Evolutionary conservation across 2,888 invertebrate species (phyloP).

Genomic region (Isotomurus palustris): DNA sequence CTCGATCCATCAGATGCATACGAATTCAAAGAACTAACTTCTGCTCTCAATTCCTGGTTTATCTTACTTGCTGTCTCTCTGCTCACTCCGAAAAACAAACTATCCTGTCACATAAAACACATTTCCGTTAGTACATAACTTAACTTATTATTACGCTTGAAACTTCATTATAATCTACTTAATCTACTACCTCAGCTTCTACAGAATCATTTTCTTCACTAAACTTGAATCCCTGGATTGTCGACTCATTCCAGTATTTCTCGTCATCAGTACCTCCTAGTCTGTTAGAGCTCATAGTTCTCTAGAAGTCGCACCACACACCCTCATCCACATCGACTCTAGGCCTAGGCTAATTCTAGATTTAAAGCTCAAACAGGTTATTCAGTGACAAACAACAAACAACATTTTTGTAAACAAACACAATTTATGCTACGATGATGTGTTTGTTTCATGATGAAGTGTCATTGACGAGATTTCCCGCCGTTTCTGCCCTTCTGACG

Average conservation of each 20-base stretch:
- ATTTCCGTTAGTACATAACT: background rate
- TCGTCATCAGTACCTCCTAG: slow-evolving; percentile 35
- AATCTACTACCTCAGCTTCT: slow-evolving; percentile 57
- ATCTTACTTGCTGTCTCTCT: slow-evolving; percentile 35
- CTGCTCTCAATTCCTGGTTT: slow-evolving; percentile 37
- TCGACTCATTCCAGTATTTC: slow-evolving; percentile 63
- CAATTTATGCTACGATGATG: too few relatives aligned
- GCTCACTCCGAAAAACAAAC: slow-evolving; percentile 37
- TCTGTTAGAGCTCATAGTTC: slow-evolving; percentile 39
- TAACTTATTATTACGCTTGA: too few relatives aligned
- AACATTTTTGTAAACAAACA: too few relatives aligned
- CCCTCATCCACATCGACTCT: too few relatives aligned
- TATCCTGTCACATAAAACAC: slow-evolving; percentile 30
- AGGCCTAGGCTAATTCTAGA: too few relatives aligned
- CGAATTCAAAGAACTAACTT: slow-evolving; percentile 41
- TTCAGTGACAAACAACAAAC: too few relatives aligned
- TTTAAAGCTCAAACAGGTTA: too few relatives aligned
- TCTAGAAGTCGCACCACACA: too few relatives aligned
- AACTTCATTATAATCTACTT: background rate
- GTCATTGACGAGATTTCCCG: too few relatives aligned
- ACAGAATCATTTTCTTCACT: slow-evolving; percentile 56
- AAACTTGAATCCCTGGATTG: slow-evolving; percentile 64
- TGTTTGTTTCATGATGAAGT: too few relatives aligned
- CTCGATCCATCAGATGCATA: slow-evolving; percentile 42
- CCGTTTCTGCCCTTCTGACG: too few relatives aligned